Evolutionary conservation across 2,797 vertebrate genomes (phyloP).

Genomic region (Syndactyla subalaris): DNA sequence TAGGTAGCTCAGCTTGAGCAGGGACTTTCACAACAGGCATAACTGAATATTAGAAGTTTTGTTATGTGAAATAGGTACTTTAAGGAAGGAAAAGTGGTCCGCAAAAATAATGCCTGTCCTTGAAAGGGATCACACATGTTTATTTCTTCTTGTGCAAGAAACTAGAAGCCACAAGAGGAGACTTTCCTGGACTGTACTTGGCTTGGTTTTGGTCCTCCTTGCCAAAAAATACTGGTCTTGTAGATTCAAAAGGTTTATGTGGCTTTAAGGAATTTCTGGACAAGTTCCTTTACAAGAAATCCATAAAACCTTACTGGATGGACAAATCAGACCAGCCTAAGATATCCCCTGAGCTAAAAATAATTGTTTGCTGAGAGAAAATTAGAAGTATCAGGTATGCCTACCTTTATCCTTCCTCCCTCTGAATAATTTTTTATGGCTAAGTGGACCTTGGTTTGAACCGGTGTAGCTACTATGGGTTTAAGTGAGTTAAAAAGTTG

Average conservation of each 20-base stretch:
- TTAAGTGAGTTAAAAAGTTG: background rate
- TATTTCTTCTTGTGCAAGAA: background rate
- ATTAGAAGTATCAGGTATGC: background rate
- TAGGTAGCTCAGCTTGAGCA: background rate
- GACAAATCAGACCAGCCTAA: background rate
- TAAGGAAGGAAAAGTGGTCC: background rate
- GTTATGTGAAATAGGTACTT: background rate
- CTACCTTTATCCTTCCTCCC: background rate
- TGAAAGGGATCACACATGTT: background rate
- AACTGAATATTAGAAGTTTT: background rate
- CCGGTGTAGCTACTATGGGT: background rate
- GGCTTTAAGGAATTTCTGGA: background rate
- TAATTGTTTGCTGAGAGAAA: background rate
- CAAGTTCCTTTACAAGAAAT: background rate
- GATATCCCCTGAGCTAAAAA: background rate
- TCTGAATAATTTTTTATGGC: background rate
- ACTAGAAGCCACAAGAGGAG: background rate
- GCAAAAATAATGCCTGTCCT: background rate
- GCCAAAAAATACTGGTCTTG: background rate
- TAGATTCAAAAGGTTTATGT: background rate
- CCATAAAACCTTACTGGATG: background rate
- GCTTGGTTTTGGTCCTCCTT: background rate
- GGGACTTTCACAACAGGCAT: background rate
- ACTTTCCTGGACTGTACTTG: background rate
- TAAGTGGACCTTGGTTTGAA: background rate